Conservation (phyloP, 37 sponge, comb jelly and placozoan genomes). For the Geodia barretti region DNA sequence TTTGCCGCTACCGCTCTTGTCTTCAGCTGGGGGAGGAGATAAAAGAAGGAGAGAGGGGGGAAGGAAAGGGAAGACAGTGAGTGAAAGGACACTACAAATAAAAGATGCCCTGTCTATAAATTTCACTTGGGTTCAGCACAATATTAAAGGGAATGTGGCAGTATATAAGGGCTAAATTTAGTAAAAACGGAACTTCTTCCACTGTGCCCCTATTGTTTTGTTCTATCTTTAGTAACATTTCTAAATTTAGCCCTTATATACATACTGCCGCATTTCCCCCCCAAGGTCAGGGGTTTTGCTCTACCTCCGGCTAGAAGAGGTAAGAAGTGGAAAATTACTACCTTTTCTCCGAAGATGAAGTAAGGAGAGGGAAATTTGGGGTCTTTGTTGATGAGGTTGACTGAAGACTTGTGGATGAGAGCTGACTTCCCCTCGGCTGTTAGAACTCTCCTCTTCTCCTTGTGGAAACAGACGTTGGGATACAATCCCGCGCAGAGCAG, state of each 20-base stretch:
- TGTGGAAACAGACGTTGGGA: conserved; percentile 80
- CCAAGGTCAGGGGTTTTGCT: too few species aligned
- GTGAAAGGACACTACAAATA: background rate
- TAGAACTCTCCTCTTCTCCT: conserved; percentile 68
- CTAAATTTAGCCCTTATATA: too few species aligned
- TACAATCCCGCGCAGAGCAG: conserved; percentile 81
- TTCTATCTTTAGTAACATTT: too few species aligned
- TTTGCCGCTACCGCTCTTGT: conserved; percentile 76
- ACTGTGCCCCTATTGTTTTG: too few species aligned
- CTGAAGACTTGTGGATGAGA: conserved; percentile 86
- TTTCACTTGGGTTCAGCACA: too few species aligned
- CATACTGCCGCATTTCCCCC: too few species aligned
- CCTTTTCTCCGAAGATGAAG: conserved; percentile 86
- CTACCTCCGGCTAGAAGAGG: too few species aligned
- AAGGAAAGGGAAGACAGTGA: background rate
- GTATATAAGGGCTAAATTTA: too few species aligned
- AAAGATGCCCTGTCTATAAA: too few species aligned
- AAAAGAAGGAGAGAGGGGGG: background rate
- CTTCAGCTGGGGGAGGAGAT: conserved; percentile 27
- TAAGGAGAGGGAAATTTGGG: conserved; percentile 77
- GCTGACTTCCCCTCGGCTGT: conserved; percentile 62
- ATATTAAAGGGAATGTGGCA: too few species aligned
- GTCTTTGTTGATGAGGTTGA: conserved; percentile 74
- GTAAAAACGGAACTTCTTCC: background rate
- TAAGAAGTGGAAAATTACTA: too few species aligned